Conservation (phyloP, 64 coral and sea anemone species). For the Catalaphyllia jardinei region DNA sequence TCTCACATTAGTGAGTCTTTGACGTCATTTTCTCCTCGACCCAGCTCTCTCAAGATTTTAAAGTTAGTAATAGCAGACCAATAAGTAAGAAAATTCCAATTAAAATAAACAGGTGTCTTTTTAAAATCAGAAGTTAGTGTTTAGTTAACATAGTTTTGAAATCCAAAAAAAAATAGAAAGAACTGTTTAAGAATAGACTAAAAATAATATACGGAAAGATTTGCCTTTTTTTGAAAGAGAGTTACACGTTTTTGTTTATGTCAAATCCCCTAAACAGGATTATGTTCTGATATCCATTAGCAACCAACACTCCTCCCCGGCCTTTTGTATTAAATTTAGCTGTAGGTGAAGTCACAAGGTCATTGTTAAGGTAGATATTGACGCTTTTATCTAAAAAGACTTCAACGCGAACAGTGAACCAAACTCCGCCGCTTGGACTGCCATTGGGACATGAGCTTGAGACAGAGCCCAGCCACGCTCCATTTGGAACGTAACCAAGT, state of each 20-base stretch:
- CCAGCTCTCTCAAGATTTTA: too few species aligned
- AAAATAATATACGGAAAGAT: too few species aligned
- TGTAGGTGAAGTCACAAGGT: conserved; percentile 11
- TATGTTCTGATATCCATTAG: conserved; percentile 55
- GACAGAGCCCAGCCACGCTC: neutral
- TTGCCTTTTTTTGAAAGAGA: neutral
- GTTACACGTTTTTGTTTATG: neutral
- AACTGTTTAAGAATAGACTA: too few species aligned
- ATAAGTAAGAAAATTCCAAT: too few species aligned
- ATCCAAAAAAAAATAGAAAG: too few species aligned
- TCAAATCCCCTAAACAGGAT: conserved; percentile 37
- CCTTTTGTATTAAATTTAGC: conserved; percentile 23
- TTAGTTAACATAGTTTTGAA: too few species aligned
- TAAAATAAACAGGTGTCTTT: too few species aligned
- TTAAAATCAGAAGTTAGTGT: too few species aligned
- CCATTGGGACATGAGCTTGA: conserved; percentile 37
- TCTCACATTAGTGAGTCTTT: too few species aligned
- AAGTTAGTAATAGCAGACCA: too few species aligned
- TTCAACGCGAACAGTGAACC: conserved; percentile 21
- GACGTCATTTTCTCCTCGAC: too few species aligned
- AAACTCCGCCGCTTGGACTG: conserved; percentile 18
- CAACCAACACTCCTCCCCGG: conserved; percentile 50
- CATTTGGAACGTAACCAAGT: conserved; percentile 45
- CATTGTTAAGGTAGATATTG: conserved; percentile 7
- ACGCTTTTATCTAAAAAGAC: conserved; percentile 4